These are phyloP conservation scores for Nebria ingens DNA, from an alignment of 1,140 invertebrate species.

Conservation along the genomic window DNA sequence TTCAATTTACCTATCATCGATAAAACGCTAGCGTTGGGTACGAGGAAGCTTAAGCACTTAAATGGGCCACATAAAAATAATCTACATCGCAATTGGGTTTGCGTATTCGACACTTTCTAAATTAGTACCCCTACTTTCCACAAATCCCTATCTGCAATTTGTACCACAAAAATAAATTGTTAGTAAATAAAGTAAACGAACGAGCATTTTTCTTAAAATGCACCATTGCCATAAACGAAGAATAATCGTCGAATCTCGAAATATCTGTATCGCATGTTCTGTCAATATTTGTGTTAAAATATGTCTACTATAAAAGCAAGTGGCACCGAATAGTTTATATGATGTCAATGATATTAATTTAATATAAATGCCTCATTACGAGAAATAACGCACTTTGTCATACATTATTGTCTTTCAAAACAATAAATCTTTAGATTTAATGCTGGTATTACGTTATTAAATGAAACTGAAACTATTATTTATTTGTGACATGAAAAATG, in stretches of 20 bases:
- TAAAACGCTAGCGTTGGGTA: no score
- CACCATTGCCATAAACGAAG: neutral
- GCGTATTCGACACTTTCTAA: neutral
- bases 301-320: neutral
- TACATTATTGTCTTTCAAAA: neutral
- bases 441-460: no score
- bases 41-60: neutral
- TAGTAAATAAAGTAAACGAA: neutral
- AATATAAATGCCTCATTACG: slow-evolving; percentile 1
- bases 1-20: neutral
- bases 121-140: neutral
- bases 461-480: no score
- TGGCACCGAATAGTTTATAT: neutral
- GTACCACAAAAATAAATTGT: neutral
- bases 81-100: neutral
- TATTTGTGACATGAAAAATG: no score
- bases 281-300: slow-evolving; percentile 3
- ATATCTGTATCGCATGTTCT: slow-evolving; percentile 4
- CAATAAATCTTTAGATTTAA: no score
- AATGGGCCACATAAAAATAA: neutral
- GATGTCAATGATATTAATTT: neutral
- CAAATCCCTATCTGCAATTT: neutral
- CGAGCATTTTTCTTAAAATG: neutral
- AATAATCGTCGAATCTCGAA: neutral
- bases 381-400: slow-evolving; percentile 1